Conservation (phyloP, 1,140 invertebrate species). For the Diabrotica undecimpunctata region DNA sequence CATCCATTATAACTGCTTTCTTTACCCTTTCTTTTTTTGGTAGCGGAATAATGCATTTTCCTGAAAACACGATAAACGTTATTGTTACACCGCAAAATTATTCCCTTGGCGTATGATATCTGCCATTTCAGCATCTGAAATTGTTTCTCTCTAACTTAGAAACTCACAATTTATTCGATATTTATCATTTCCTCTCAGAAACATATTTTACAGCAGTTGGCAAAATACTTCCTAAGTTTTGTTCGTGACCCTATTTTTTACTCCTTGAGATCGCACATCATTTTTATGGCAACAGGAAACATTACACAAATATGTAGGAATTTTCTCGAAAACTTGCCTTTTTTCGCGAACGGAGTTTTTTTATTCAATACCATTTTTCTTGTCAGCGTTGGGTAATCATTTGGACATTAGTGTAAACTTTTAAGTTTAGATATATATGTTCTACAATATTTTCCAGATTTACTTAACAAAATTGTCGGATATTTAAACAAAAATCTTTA, state of each 20-base stretch:
- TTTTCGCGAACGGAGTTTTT: neutral
- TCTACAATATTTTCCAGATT: no score
- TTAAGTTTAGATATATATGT: no score
- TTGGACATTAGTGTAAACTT: no score
- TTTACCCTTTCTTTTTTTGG: neutral
- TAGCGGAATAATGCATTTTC: neutral
- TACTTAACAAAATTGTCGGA: no score
- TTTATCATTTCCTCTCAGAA: conserved; percentile 18
- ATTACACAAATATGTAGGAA: conserved; percentile 19
- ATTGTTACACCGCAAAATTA: neutral
- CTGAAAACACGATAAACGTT: neutral
- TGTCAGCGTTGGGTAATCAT: neutral
- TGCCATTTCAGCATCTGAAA: conserved; percentile 20
- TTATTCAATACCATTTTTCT: conserved; percentile 1
- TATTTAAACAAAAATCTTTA: no score
- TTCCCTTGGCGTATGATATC: neutral
- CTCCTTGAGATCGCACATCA: conserved; percentile 13
- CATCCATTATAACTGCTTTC: neutral
- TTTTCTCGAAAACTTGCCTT: neutral
- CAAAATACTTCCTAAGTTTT: conserved; percentile 19
- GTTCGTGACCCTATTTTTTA: conserved; percentile 16
- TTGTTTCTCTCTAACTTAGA: conserved; percentile 12
- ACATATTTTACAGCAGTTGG: conserved; percentile 21
- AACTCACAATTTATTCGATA: conserved; percentile 19
- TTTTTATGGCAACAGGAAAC: conserved; percentile 18